Evolutionary conservation across 2,113 vertebrate genomes (phyloP).

Genomic region (Thalassarche chlororhynchos): DNA sequence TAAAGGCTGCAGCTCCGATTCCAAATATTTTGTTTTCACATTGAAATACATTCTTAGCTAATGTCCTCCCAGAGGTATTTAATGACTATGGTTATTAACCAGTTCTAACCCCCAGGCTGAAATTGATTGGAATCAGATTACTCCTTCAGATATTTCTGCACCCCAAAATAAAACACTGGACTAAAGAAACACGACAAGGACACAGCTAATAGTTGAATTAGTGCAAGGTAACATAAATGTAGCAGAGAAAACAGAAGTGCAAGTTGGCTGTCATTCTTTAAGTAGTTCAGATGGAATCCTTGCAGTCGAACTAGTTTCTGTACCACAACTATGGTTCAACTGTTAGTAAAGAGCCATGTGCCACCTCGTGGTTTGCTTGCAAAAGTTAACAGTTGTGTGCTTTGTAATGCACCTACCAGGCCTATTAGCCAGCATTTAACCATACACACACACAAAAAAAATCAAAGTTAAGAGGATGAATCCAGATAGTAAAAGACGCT

Average conservation of each 20-base stretch:
- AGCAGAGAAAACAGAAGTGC: slow-evolving; percentile 23
- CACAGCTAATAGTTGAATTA: neutral
- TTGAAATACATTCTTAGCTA: neutral
- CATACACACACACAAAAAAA: neutral
- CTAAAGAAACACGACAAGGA: neutral
- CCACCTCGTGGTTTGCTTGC: slow-evolving; percentile 12
- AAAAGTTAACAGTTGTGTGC: neutral
- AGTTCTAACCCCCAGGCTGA: neutral
- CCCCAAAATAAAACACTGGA: slow-evolving; percentile 55
- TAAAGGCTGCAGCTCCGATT: neutral
- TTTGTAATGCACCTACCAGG: neutral
- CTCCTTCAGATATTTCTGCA: neutral
- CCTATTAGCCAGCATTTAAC: neutral
- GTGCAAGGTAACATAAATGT: neutral
- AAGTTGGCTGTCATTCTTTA: slow-evolving; percentile 32
- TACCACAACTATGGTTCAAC: neutral
- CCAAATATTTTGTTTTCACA: neutral
- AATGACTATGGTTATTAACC: neutral
- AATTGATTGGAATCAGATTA: neutral
- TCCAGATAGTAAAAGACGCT: neutral
- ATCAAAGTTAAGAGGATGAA: neutral
- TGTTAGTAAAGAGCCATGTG: neutral
- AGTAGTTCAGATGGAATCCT: neutral
- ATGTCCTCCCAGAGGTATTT: neutral
- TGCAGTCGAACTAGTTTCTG: neutral